phyloP scores from a whole-genome alignment of 1,140 invertebrate genomes.

The Neomicropteryx cornuta region DNA sequence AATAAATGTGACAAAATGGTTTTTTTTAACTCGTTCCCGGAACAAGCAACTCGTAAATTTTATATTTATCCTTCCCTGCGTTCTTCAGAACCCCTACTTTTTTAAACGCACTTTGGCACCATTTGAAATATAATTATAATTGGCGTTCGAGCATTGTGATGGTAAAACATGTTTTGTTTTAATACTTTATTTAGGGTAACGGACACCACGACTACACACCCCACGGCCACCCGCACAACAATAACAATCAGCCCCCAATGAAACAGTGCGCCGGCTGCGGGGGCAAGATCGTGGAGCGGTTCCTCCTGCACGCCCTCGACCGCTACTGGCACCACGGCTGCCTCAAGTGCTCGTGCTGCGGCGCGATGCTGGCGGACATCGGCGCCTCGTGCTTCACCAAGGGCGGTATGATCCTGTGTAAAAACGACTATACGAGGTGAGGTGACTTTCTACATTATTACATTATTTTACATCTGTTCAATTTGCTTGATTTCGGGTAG shows the following conservation, averaged over 20 bases:
- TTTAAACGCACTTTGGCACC: too few relatives aligned
- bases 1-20: too few relatives aligned
- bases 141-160: conserved; percentile 20
- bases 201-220: conserved; percentile 28
- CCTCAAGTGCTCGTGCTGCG: conserved; percentile 85
- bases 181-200: too few relatives aligned
- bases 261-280: conserved; percentile 56
- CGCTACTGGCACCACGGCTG: conserved; percentile 90
- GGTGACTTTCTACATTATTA: conserved; percentile 17
- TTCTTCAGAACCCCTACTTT: too few relatives aligned
- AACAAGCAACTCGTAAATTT: too few relatives aligned
- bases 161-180: too few relatives aligned
- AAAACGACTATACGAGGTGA: conserved; percentile 88
- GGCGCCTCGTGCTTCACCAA: conserved; percentile 84
- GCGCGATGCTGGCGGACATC: conserved; percentile 74
- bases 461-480: not conserved
- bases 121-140: too few relatives aligned
- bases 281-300: conserved; percentile 79
- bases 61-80: too few relatives aligned
- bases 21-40: too few relatives aligned
- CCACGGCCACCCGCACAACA: conserved; percentile 39
- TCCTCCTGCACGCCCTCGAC: conserved; percentile 77
- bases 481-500: conserved; percentile 1
- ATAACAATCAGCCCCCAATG: conserved; percentile 45
- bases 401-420: conserved; percentile 87